Conservation (phyloP, 2,888 invertebrate species). For the Sturmia bella region DNA sequence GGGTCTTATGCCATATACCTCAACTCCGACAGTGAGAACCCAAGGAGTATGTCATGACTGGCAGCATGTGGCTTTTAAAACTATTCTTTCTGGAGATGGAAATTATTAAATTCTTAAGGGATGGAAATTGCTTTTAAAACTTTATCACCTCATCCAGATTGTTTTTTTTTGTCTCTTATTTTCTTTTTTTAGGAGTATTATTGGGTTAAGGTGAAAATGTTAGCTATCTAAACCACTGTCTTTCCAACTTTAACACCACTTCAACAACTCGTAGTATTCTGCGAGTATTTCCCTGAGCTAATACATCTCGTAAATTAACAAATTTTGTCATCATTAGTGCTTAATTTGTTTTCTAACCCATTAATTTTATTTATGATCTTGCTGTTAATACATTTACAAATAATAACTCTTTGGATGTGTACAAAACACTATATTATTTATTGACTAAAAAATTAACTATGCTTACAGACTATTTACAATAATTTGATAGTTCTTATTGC, state of each 20-base stretch:
- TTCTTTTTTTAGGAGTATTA: not conserved
- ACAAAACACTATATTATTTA: slow-evolving; percentile 41
- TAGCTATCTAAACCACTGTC: slow-evolving; percentile 39
- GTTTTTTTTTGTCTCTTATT: not conserved
- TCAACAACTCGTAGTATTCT: not conserved
- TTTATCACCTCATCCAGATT: too few relatives aligned
- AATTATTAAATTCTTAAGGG: too few relatives aligned
- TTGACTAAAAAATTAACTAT: slow-evolving; percentile 52
- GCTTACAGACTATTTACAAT: slow-evolving; percentile 65
- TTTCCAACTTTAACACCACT: not conserved
- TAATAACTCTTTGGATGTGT: slow-evolving; percentile 56
- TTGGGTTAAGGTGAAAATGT: too few relatives aligned
- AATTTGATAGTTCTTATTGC: slow-evolving; percentile 49
- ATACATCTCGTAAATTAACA: slow-evolving; percentile 61
- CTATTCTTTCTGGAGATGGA: too few relatives aligned
- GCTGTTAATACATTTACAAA: slow-evolving; percentile 40
- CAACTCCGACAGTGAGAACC: too few relatives aligned
- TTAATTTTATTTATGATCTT: slow-evolving; percentile 65
- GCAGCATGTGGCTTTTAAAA: too few relatives aligned
- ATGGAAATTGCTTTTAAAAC: too few relatives aligned
- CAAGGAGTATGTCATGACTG: too few relatives aligned
- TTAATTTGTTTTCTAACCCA: slow-evolving; percentile 71
- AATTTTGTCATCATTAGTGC: slow-evolving; percentile 72
- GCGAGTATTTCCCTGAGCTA: not conserved
- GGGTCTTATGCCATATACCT: too few relatives aligned